Base-by-base conservation (phyloP, 2,888 invertebrate genomes). In the Xylocampa areola region DNA sequence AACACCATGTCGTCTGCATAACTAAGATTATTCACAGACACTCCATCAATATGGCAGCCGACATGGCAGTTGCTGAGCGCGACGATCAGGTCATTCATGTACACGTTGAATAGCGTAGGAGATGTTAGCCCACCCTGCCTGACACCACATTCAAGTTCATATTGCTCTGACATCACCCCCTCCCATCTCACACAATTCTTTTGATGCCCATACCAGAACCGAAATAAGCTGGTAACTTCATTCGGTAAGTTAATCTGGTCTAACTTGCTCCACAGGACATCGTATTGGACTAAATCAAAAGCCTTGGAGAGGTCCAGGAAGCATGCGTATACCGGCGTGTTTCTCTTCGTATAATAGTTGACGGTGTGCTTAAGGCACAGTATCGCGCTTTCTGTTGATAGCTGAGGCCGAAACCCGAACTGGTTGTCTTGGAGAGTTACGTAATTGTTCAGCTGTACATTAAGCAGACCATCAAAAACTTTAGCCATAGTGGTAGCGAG, bases 11-110 rank as follows among this genome's bases (percentile, higher is more conserved):
- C n/a, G n/a, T n/a, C n/a, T n/a, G n/a, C n/a, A n/a, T n/a, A n/a
- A n/a, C n/a, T n/a, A n/a, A n/a, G n/a, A n/a, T n/a, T n/a, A 23
- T 41, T 41, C 2, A 41, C 40, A 29, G 29, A 41, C n/a, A 29
- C 29, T 6, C 40, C 40, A 29, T 36, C 36, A 17, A 47, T 19
- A 27, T 27, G 13, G 35, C 47, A 47, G 13, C 36, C 36, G 10
- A 47, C 27, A 36, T 36, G 11, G 3, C 8, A 8, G 11, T 10
- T 47, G 7, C 36, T 19, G 19, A 36, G 36, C n/a, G n/a, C n/a
- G n/a, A n/a, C n/a, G n/a, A n/a, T n/a, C n/a, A n/a, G n/a, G n/a
- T n/a, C n/a, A n/a, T n/a, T n/a, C n/a, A n/a, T n/a, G n/a, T n/a
- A n/a, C n/a, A n/a, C n/a, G n/a, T n/a, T n/a, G n/a, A n/a, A n/a